Percentiles rank a stretch among this genome's conserved stretches.
Evolutionary conservation across 2,888 invertebrate species (phyloP).

Genomic region (Coleophora deauratella): DNA sequence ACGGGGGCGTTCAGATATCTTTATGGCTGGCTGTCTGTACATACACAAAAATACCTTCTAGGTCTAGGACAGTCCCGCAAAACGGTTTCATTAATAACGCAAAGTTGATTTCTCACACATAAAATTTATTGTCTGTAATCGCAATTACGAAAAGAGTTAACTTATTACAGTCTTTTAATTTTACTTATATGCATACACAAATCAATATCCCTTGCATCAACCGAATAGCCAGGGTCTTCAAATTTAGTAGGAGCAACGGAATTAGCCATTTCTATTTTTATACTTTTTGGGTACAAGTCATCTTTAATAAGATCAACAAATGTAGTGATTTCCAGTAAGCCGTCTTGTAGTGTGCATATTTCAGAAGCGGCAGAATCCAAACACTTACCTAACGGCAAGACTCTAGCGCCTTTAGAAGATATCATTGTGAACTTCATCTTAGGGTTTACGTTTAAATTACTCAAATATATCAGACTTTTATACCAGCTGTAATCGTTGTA

Average conservation of each 20-base stretch:
- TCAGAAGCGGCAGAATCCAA: slow-evolving; percentile 1
- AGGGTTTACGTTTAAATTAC: no score
- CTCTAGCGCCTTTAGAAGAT: slow-evolving; percentile 27
- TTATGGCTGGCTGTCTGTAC: no score
- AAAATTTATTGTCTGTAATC: no score
- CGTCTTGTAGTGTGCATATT: slow-evolving; percentile 15
- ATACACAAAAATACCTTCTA: no score
- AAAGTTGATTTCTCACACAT: no score
- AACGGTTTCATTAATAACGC: no score
- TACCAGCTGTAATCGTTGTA: slow-evolving; percentile 36
- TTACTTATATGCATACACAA: slow-evolving; percentile 10
- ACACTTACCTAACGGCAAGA: slow-evolving; percentile 26
- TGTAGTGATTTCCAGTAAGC: slow-evolving; percentile 15
- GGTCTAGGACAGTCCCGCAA: no score
- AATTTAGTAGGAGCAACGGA: background rate
- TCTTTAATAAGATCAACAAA: slow-evolving; percentile 18
- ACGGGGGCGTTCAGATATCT: no score
- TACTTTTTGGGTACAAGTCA: slow-evolving; percentile 20
- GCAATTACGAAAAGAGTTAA: no score
- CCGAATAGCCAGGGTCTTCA: slow-evolving; percentile 11
- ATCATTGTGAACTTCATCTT: slow-evolving; percentile 16
- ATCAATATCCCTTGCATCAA: slow-evolving; percentile 17
- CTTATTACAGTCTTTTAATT: no score
- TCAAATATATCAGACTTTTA: slow-evolving; percentile 20
- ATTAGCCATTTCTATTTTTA: slow-evolving; percentile 9